Conservation (phyloP, 2,797 vertebrate genomes). For the Selene dorsalis region DNA sequence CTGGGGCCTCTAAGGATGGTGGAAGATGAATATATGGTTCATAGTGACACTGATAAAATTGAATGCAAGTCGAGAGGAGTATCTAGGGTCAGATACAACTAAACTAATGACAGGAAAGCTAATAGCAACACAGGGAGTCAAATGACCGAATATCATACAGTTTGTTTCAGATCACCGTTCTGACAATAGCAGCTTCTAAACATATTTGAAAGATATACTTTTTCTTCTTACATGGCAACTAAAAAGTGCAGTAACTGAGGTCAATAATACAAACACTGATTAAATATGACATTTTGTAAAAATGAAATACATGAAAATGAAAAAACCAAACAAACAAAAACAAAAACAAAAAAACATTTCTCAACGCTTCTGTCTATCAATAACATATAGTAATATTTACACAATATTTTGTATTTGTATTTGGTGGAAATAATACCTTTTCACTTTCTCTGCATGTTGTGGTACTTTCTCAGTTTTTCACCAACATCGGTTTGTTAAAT, state of each 20-base stretch:
- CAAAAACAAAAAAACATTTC: constrained; percentile 47
- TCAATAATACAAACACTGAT: constrained; percentile 90
- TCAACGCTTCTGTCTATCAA: constrained; percentile 55
- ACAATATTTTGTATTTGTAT: constrained; percentile 55
- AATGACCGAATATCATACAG: constrained; percentile 74
- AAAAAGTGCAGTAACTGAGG: constrained; percentile 93
- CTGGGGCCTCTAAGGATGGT: constrained; percentile 36
- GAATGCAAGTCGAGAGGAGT: constrained; percentile 56
- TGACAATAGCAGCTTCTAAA: constrained; percentile 90
- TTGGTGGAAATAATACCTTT: constrained; percentile 70
- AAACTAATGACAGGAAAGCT: constrained; percentile 71
- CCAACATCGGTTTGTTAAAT: constrained; percentile 46
- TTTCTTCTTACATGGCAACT: constrained; percentile 81
- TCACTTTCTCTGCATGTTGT: constrained; percentile 49
- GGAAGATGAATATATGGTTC: constrained; percentile 40
- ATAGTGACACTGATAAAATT: constrained; percentile 51
- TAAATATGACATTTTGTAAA: constrained; percentile 83
- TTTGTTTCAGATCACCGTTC: constrained; percentile 82
- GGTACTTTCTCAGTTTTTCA: constrained; percentile 38
- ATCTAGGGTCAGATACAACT: constrained; percentile 57
- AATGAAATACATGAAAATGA: constrained; percentile 74
- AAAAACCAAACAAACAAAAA: constrained; percentile 35
- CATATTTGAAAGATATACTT: constrained; percentile 78
- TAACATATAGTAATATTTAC: constrained; percentile 70
- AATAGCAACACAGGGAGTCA: constrained; percentile 75